phyloP scores from a whole-genome alignment of 1,140 invertebrate genomes.

The Drosophila ficusphila region DNA sequence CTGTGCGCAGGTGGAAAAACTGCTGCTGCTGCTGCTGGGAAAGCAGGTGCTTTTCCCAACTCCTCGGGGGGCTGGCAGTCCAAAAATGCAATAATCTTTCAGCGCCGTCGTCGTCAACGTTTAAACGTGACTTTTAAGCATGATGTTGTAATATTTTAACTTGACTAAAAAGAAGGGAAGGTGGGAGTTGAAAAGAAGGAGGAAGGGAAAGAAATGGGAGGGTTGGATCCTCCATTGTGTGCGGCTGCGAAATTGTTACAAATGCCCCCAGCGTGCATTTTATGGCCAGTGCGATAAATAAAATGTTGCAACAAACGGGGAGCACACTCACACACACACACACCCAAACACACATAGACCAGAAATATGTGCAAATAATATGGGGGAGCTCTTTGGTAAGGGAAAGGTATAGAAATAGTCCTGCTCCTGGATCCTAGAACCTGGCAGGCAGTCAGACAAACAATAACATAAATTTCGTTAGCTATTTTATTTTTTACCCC shows the following conservation, averaged over 20 bases:
- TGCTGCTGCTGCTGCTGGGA: too few relatives aligned
- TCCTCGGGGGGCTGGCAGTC: slow-evolving; percentile 28
- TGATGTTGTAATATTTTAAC: slow-evolving; percentile 83
- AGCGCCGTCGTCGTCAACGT: slow-evolving; percentile 80
- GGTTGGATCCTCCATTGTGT: slow-evolving; percentile 62
- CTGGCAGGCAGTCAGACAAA: slow-evolving; percentile 67
- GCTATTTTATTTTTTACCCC: slow-evolving; percentile 58
- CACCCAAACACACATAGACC: not conserved
- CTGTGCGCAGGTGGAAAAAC: slow-evolving; percentile 51
- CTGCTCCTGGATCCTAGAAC: slow-evolving; percentile 26
- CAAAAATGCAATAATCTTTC: slow-evolving; percentile 82
- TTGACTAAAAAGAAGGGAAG: slow-evolving; percentile 55
- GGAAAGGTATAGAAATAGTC: slow-evolving; percentile 55
- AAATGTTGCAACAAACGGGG: slow-evolving; percentile 73
- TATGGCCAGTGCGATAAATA: slow-evolving; percentile 81
- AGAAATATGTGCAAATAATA: slow-evolving; percentile 70
- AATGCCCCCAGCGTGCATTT: slow-evolving; percentile 81
- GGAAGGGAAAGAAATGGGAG: not conserved
- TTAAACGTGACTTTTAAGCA: slow-evolving; percentile 83
- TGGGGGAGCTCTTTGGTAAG: slow-evolving; percentile 39
- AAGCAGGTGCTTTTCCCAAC: slow-evolving; percentile 12
- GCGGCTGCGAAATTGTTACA: slow-evolving; percentile 76
- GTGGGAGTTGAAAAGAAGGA: not conserved
- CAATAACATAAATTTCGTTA: slow-evolving; percentile 80
- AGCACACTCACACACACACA: slow-evolving; percentile 16